Percentiles rank a stretch among this genome's conserved stretches.
Conservation (phyloP, 1,140 invertebrate species). For the Melanaphis sacchari region DNA sequence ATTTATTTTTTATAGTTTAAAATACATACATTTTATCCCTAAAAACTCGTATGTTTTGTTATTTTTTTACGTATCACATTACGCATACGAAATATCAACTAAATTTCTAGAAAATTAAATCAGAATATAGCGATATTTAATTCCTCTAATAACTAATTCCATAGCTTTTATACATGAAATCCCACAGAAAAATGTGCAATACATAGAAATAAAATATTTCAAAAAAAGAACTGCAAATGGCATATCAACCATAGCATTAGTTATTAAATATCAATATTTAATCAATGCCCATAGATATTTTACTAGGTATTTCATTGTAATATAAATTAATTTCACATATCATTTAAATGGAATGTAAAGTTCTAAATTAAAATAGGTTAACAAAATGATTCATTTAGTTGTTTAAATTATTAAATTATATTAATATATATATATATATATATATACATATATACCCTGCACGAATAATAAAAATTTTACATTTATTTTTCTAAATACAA, state of each 20-base stretch:
- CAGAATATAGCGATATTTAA: not conserved
- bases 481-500: too few species aligned
- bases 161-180: not conserved
- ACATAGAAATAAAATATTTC: not conserved
- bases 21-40: not conserved
- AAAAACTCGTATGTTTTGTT: not conserved
- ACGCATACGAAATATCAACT: not conserved
- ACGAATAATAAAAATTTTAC: too few species aligned
- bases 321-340: not conserved
- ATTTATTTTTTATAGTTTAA: not conserved
- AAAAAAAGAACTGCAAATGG: not conserved
- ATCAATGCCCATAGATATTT: too few species aligned
- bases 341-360: not conserved
- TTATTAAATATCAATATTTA: too few species aligned
- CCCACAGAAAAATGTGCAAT: not conserved
- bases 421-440: not conserved
- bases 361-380: not conserved
- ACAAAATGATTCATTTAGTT: not conserved
- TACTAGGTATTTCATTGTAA: not conserved
- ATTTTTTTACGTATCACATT: not conserved
- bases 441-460: not conserved
- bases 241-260: not conserved
- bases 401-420: constrained; percentile 17
- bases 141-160: not conserved
- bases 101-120: not conserved